Evolutionary conservation across 2,797 vertebrate species (phyloP).

Genomic region (Ficedula albicollis): DNA sequence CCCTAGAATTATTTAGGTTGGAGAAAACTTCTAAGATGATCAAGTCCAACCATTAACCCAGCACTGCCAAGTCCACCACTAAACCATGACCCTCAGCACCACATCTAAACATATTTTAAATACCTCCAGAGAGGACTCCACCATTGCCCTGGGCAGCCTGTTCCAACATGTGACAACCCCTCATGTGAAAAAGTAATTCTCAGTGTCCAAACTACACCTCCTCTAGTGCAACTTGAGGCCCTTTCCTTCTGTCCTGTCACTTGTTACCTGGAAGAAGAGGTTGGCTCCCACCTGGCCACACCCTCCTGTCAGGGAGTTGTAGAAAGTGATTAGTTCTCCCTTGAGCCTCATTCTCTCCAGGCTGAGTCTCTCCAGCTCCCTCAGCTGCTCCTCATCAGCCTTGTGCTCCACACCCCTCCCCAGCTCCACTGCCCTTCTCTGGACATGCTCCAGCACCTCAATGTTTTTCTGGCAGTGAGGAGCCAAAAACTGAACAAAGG

Average conservation of each 20-base stretch:
- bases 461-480: rapidly evolving
- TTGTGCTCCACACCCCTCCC: neutral
- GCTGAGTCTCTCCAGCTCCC: neutral
- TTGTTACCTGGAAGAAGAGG: neutral
- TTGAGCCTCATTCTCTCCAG: neutral
- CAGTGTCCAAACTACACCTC: neutral
- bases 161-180: neutral
- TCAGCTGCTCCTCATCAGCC: neutral
- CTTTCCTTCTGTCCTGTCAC: neutral
- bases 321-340: neutral
- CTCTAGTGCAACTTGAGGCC: neutral
- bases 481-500: neutral
- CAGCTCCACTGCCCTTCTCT: rapidly evolving
- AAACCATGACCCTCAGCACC: neutral
- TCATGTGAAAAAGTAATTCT: neutral
- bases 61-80: neutral
- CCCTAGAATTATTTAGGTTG: neutral
- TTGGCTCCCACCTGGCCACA: no score
- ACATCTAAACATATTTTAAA: neutral
- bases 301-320: neutral
- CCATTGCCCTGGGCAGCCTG: neutral
- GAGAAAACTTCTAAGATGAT: neutral
- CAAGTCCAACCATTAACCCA: neutral
- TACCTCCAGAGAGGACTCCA: neutral
- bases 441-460: rapidly evolving